Conservation (phyloP, 2,113 vertebrate species). For the Menura novaehollandiae region DNA sequence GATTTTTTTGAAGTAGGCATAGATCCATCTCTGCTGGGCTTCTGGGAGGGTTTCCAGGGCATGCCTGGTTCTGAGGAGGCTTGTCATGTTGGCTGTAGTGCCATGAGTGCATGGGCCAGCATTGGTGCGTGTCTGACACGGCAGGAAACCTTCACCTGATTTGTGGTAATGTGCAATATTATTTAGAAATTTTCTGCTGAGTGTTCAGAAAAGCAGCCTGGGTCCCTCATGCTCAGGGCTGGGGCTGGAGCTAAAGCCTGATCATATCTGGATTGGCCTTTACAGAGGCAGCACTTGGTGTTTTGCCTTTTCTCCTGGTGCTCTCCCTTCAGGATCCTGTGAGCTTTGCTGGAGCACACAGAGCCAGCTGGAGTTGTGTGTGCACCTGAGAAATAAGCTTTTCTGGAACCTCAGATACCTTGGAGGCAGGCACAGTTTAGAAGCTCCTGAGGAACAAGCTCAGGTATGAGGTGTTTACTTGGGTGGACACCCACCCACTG, state of each 20-base stretch:
- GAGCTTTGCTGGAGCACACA: not conserved
- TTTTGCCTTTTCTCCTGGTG: not conserved
- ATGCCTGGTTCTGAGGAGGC: not conserved
- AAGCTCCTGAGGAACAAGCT: not conserved
- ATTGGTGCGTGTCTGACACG: not conserved
- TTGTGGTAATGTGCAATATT: not conserved
- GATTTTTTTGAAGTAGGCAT: not conserved
- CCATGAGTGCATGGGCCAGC: accelerated
- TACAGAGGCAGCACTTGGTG: not conserved
- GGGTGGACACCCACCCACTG: accelerated
- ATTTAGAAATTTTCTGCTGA: not conserved
- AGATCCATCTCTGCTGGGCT: not conserved
- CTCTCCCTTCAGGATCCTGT: not conserved
- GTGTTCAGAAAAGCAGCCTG: not conserved
- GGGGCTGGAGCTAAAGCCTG: not conserved
- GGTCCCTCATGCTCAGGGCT: not conserved
- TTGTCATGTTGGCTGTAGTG: not conserved
- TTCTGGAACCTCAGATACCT: not conserved
- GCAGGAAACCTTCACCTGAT: not conserved
- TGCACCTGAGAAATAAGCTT: not conserved
- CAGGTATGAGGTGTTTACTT: not conserved
- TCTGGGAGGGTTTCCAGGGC: not conserved
- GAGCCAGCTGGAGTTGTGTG: not conserved
- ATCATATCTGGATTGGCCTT: accelerated
- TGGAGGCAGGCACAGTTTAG: not conserved